Conservation (phyloP, 2,797 vertebrate species). For the Falco concolor region DNA sequence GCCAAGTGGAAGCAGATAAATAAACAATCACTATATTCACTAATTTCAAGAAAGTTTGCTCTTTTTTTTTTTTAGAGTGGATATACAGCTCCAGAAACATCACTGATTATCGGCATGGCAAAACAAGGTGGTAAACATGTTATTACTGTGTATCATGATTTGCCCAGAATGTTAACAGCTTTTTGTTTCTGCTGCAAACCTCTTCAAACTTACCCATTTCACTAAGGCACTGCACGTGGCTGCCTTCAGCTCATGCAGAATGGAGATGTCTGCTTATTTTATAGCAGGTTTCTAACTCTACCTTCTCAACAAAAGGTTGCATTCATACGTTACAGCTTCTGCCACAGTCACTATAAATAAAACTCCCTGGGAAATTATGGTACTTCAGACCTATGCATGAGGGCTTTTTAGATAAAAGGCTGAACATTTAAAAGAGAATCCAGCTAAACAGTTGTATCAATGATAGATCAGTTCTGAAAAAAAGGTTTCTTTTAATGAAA, state of each 20-base stretch:
- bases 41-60: background rate
- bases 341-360: background rate
- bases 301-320: background rate
- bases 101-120: background rate
- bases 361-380: background rate
- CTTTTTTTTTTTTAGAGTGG: background rate
- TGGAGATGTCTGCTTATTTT: background rate
- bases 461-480: background rate
- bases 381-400: background rate
- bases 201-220: background rate
- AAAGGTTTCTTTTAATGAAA: background rate
- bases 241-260: background rate
- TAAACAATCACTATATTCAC: background rate
- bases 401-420: background rate
- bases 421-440: background rate
- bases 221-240: background rate
- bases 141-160: background rate
- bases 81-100: background rate
- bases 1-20: background rate
- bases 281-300: background rate
- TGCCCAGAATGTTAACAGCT: background rate
- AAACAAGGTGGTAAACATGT: background rate
- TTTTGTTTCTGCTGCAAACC: background rate
- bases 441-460: background rate
- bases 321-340: background rate